These are phyloP conservation scores for Drosophila oshimai DNA, from an alignment of 1,140 invertebrate species.

Conservation along the genomic window DNA sequence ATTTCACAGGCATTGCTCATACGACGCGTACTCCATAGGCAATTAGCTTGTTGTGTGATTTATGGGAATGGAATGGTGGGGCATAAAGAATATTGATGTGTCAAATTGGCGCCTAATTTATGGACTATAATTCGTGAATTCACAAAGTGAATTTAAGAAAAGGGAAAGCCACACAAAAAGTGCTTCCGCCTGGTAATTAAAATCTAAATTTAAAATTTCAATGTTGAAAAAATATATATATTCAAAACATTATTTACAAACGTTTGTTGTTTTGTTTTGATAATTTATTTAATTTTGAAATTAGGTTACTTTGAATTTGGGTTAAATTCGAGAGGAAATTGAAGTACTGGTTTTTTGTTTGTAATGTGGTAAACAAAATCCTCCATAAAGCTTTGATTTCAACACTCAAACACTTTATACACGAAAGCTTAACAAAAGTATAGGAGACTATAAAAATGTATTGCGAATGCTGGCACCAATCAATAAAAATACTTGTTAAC, in stretches of 20 bases:
- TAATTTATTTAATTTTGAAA: no score
- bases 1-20: slow-evolving; percentile 19
- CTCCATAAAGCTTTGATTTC: no score
- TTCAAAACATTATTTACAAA: background rate
- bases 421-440: no score
- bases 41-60: slow-evolving; percentile 23
- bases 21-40: slow-evolving; percentile 11
- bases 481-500: slow-evolving; percentile 10
- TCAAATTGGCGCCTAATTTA: slow-evolving; percentile 11
- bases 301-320: no score
- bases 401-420: no score
- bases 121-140: slow-evolving; percentile 8
- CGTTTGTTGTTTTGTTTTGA: no score
- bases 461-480: slow-evolving; percentile 11
- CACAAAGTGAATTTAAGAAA: background rate
- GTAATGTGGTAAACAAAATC: no score
- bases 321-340: no score
- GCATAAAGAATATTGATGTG: background rate
- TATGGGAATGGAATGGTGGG: slow-evolving; percentile 22
- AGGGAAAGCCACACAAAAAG: slow-evolving; percentile 1
- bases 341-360: no score
- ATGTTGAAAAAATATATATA: background rate
- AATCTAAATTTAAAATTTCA: no score
- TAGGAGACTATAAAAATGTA: background rate
- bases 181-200: background rate